Percentiles rank a stretch among this genome's conserved stretches.
Evolutionary conservation across 2,797 vertebrate genomes (phyloP).

Genomic region (Leptoclinus maculatus): DNA sequence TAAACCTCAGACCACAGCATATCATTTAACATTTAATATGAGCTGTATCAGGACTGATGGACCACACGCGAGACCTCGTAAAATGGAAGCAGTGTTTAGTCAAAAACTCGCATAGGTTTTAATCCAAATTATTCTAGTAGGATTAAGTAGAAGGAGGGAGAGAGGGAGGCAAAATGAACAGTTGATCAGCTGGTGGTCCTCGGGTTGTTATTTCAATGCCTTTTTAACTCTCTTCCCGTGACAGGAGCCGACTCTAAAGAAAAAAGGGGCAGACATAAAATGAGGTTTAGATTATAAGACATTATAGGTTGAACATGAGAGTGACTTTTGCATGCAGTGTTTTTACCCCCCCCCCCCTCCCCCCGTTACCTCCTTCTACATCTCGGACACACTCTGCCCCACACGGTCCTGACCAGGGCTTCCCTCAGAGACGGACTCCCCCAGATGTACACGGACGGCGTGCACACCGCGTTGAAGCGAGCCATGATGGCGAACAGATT

Average conservation of each 20-base stretch:
- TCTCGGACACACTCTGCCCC: conserved; percentile 58
- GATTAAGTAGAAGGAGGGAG: not conserved
- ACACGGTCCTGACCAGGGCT: conserved; percentile 57
- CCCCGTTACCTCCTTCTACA: conserved; percentile 55
- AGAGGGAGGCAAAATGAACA: not conserved
- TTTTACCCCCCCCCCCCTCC: too few species aligned
- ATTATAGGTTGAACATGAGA: not conserved
- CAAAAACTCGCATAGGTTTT: not conserved
- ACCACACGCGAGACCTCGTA: too few species aligned
- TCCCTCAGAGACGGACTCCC: conserved; percentile 72
- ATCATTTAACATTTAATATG: too few species aligned
- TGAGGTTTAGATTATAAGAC: not conserved
- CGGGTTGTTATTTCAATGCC: not conserved
- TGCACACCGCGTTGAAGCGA: conserved; percentile 70
- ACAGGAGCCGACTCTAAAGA: conserved; percentile 11
- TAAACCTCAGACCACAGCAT: too few species aligned
- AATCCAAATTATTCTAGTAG: too few species aligned
- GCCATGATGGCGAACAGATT: conserved; percentile 74
- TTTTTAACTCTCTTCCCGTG: not conserved
- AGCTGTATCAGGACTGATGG: too few species aligned
- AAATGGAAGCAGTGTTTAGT: not conserved
- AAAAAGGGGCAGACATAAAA: not conserved
- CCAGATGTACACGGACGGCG: conserved; percentile 74
- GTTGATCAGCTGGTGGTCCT: not conserved
- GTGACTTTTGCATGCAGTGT: too few species aligned